Base-by-base conservation (phyloP, 92 coral and sea anemone genomes). In the Blastomussa wellsi region DNA sequence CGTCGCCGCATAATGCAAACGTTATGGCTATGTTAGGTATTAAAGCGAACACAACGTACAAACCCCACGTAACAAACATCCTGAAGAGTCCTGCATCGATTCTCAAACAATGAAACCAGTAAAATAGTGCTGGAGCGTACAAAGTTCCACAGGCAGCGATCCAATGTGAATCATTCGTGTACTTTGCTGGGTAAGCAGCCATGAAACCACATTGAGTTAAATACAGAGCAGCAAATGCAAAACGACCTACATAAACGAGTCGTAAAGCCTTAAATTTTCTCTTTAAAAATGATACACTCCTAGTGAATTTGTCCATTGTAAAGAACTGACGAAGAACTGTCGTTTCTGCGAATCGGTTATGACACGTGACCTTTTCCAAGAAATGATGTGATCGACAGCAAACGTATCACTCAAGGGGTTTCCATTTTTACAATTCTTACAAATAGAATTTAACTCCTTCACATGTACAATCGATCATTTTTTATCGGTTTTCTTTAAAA, bases 11-110 rank as follows among this genome's bases (percentile, higher is more conserved):
- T 24, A 37, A 2, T 32, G 53, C 82, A 79, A 57, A 79, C 6
- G 38, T 79, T 11, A 79, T 79, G 33, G 71, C 83, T 5, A 79
- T 36, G 59, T 60, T 60, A 38, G 72, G 70, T 24, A 79, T 17
- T 57, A 76, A 32, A 20, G 44, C 80, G 16, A 76, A 1, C 26
- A 15, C 22, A 75, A 75, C 31, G 80, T 32, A 76, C n/a, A 52
- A 38, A 8, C 28, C 64, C 80, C 80, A 76, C 2, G 29, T 53
- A 4, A 32, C 19, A 15, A 76, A 76, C 42, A 35, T 35, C 14
- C 44, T 53, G 29, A 52, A 0, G 35, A 51, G 72, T 7, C 24
- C 11, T 19, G 82, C 72, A 15, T 39, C 42, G 26, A 49, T 52
- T 35, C 29, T 3, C 0, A 77, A 37, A 33, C 70, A 60, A 2